Percentiles rank a stretch among this genome's conserved stretches.
Conservation (phyloP, 1,140 invertebrate genomes). For the Thaumetopoea pityocampa region DNA sequence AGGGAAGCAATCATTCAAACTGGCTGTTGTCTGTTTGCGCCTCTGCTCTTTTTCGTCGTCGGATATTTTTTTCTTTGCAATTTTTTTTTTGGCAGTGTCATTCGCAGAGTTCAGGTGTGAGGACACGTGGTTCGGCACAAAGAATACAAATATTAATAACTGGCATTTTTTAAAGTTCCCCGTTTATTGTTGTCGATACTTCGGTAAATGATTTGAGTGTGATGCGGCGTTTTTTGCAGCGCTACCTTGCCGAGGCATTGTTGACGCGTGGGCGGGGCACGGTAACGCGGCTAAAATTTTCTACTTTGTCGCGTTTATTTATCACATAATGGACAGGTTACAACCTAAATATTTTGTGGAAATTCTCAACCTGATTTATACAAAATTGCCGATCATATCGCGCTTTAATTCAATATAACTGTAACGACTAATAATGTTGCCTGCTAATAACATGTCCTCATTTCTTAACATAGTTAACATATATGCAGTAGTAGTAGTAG, state of each 20-base stretch:
- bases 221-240: slow-evolving; percentile 60
- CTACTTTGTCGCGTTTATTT: slow-evolving; percentile 67
- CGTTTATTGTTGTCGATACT: slow-evolving; percentile 73
- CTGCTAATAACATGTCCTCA: too few relatives aligned
- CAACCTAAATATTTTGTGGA: too few relatives aligned
- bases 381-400: too few relatives aligned
- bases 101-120: slow-evolving; percentile 67
- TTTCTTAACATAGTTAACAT: too few relatives aligned
- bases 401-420: too few relatives aligned
- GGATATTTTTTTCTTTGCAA: slow-evolving; percentile 62
- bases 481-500: too few relatives aligned
- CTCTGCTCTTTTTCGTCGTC: slow-evolving; percentile 67
- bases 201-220: slow-evolving; percentile 73
- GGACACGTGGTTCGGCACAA: slow-evolving; percentile 68
- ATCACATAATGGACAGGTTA: slow-evolving; percentile 68
- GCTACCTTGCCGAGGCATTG: slow-evolving; percentile 48
- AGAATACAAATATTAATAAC: slow-evolving; percentile 73
- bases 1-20: slow-evolving; percentile 75
- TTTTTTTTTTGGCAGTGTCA: slow-evolving; percentile 69
- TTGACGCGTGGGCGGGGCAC: slow-evolving; percentile 45
- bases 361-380: too few relatives aligned
- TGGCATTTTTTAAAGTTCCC: slow-evolving; percentile 72
- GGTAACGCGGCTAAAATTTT: slow-evolving; percentile 51
- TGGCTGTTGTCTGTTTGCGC: slow-evolving; percentile 72
- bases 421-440: too few relatives aligned